Base-by-base conservation (phyloP, 2,113 vertebrate genomes). In the Saguinus imperator region DNA sequence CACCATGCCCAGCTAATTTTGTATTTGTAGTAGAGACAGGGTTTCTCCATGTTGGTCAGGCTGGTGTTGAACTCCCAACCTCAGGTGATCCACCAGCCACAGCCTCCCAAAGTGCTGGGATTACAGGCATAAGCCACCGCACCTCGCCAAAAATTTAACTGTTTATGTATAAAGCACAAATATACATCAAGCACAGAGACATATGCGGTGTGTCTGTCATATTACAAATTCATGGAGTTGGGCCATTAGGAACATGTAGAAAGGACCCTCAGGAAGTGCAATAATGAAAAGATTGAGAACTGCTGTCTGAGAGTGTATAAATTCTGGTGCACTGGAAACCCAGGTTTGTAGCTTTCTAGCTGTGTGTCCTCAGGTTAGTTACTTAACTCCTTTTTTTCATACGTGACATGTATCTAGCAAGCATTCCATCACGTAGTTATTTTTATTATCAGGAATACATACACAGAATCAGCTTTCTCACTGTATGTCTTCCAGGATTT, bases 111-210 rank as follows among this genome's bases (percentile, higher is more conserved):
- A 64, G 61, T 64, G 61, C 12, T 64, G 27, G 61, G 12, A 64
- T 64, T 6, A 64, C 12, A 64, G 27, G 61, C 27, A 64, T 29
- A 6, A 64, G 27, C 5, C 61, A 64, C 61, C 27, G 2, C 12
- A 12, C 27, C 61, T 6, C 5, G 40, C 23, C 6, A 14, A 48
- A 79, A 52, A 3, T 40, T 58, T 37, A 50, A 23, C 70, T 94
- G 11, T 81, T 52, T n/a, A 6, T 18, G 8, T 35, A 14, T 8
- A 18, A 66, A 85, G 61, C 57, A 29, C 48, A 61, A 9, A 11
- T 5, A 7, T 0, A 11, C 16, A 4, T 0, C 1, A 0, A 43
- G 72, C 6, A 1, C 37, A 0, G 2, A 14, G 21, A 52, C 12
- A 27, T 14, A 9, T 17, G 3, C 68, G 25, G 29, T 6, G 21